Base-by-base conservation (phyloP, 1,140 invertebrate genomes). In the Drosophila lini region DNA sequence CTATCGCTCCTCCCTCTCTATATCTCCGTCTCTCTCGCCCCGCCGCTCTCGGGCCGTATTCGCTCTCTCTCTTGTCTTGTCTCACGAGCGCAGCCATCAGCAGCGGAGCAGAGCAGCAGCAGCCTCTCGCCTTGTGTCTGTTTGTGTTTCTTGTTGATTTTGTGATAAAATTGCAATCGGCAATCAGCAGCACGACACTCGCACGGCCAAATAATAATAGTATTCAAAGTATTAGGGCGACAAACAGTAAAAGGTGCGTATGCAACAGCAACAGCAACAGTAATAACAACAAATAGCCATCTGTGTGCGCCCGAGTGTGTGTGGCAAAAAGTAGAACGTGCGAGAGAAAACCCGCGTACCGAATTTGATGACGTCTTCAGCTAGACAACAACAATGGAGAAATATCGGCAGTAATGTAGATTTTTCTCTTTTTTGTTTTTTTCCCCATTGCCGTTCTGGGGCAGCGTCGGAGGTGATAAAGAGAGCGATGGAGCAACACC, bases 141-240 rank as follows among this genome's bases (percentile, higher is more conserved):
- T 62, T 60, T 77, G 75, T 78, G 74, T 78, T 78, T 78, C 80
- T 86, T 86, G 83, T 88, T 86, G 82, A 86, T 86, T 86, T 88
- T 86, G 84, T 86, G 83, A 88, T 86, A 88, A 88, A 88, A 86
- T 78, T 86, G 83, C 83, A 83, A 86, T 88, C 84, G 88, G 58
- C 83, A 88, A 86, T 88, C 84, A 86, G 58, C 82, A 86, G 48
- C 73, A 80, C 59, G 57, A 60, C 76, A 76, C 52, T 45, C 62
- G 62, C 25, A 80, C 60, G 81, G 70, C 55, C 77, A 69, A 77
- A 86, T 69, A 86, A 73, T 70, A 74, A 78, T 59, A 67, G 57
- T 68, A 78, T 76, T 77, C 45, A 76, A 61, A 78, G 65, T 67
- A 69, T 74, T 60, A 76, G 78, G 70, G 63, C 41, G 58, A 67